Base-by-base conservation (phyloP, 2,888 invertebrate genomes). In the Lomographa bimaculata region DNA sequence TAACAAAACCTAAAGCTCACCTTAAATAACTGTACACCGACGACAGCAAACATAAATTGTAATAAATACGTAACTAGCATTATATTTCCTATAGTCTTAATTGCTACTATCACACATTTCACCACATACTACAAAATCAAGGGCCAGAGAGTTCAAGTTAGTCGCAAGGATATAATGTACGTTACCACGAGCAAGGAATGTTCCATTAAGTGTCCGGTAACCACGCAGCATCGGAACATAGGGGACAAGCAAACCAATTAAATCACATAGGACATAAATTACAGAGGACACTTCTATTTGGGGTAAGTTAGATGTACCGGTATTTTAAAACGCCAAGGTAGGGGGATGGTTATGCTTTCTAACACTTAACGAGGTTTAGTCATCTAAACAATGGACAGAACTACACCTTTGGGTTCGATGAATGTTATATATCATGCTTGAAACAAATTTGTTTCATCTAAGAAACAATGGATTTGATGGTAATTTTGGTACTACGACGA, bases 21-120 rank as follows among this genome's bases (percentile, higher is more conserved):
- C 95, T 99, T 99, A 93, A 99, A 99, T 71, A 99, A 94, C 92
- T 99, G 99, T 89, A 99, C 99, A 92, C 99, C 99, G 90, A 99
- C 99, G 89, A 98, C 98, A 91, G 99, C 98, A 91, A 99, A 99
- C 98, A 99, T 99, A 94, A 99, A 99, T 94, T 98, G 97, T 89
- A 99, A 96, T 89, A 99, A 96, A 93, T 98, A 98, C 86, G 99
- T 99, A 91, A 99, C 99, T 94, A 99, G 94, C 95, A 99, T 98
- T 91, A 99, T 99, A 94, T 99, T 99, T 90, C 98, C 98, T 92
- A 98, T 98, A 80, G 98, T 98, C 93, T 97, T 97, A 91, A 98
- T 96, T 76, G 98, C 98, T 91, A 98, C 98, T 92, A 98, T 97
- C 92, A 98, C 99, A 94, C 99, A 99, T 93, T 99, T 98, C 82